Conservation (phyloP, 1,140 invertebrate species). For the Rhynchophorus ferrugineus region DNA sequence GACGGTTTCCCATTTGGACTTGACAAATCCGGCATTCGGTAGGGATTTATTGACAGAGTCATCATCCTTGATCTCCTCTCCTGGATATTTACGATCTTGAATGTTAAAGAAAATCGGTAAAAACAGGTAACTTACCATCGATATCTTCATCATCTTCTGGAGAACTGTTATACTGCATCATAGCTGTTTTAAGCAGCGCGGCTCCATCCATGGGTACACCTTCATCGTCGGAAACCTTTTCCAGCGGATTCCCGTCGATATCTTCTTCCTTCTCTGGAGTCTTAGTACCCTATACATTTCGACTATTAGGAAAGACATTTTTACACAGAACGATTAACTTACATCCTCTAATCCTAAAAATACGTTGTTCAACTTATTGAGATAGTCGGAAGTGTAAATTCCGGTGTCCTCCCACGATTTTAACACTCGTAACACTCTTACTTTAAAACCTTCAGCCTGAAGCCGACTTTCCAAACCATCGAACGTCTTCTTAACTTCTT, state of each 20-base stretch:
- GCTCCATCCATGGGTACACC: conserved; percentile 77
- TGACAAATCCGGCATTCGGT: conserved; percentile 59
- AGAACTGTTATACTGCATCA: conserved; percentile 44
- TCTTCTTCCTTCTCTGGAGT: conserved; percentile 35
- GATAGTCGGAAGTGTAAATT: conserved; percentile 90
- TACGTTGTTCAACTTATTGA: conserved; percentile 83
- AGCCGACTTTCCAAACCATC: conserved; percentile 77
- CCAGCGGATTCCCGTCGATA: conserved; percentile 61
- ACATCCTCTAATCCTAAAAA: conserved; percentile 51
- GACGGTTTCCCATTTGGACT: conserved; percentile 93
- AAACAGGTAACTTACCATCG: conserved; percentile 24
- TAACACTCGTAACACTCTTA: conserved; percentile 89
- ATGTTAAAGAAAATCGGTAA: background rate
- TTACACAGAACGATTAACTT: background rate
- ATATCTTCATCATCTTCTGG: conserved; percentile 32
- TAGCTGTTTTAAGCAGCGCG: conserved; percentile 62
- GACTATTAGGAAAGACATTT: background rate
- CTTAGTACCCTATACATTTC: conserved; percentile 13
- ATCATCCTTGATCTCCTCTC: conserved; percentile 37
- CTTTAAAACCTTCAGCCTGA: conserved; percentile 94
- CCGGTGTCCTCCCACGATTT: conserved; percentile 96
- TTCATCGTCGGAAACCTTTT: conserved; percentile 49
- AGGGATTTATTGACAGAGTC: conserved; percentile 27
- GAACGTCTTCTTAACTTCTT: conserved; percentile 69
- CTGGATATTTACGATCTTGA: conserved; percentile 14